phyloP scores from a whole-genome alignment of 2,888 invertebrate genomes.

The Leptopilina syphax region DNA sequence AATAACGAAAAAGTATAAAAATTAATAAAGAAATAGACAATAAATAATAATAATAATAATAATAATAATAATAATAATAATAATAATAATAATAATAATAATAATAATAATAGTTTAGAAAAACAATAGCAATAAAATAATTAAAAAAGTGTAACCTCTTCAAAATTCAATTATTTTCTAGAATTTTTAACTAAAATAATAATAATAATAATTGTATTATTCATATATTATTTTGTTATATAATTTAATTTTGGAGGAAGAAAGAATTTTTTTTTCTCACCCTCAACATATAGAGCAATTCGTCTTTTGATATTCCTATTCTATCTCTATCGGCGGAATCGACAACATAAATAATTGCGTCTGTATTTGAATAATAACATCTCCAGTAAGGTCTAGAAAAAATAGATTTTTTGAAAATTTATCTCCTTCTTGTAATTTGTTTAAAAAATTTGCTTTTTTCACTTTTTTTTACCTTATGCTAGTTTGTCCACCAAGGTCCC shows the following conservation, averaged over 20 bases:
- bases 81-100: too few species aligned
- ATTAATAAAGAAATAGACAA: too few species aligned
- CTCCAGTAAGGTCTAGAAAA: conserved; percentile 97
- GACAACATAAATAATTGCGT: conserved; percentile 99
- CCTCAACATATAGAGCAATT: conserved; percentile 96
- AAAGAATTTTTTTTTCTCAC: conserved; percentile 78
- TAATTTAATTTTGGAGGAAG: too few species aligned
- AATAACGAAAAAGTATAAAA: too few species aligned
- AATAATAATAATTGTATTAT: background rate
- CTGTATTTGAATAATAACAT: conserved; percentile 99
- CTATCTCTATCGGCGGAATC: conserved; percentile 99
- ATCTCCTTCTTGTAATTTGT: background rate
- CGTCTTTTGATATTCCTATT: conserved; percentile 99
- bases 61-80: too few species aligned
- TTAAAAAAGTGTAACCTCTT: too few species aligned
- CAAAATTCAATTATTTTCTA: too few species aligned
- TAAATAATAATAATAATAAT: too few species aligned
- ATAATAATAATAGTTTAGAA: too few species aligned
- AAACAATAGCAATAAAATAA: too few species aligned
- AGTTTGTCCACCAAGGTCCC: conserved; percentile 99
- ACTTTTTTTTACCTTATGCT: conserved; percentile 89
- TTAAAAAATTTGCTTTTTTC: background rate
- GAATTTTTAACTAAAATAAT: too few species aligned
- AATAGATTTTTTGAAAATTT: conserved; percentile 1
- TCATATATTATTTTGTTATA: too few species aligned